phyloP scores from a whole-genome alignment of 92 coral and sea anemone species.

The Actinostola sp. region DNA sequence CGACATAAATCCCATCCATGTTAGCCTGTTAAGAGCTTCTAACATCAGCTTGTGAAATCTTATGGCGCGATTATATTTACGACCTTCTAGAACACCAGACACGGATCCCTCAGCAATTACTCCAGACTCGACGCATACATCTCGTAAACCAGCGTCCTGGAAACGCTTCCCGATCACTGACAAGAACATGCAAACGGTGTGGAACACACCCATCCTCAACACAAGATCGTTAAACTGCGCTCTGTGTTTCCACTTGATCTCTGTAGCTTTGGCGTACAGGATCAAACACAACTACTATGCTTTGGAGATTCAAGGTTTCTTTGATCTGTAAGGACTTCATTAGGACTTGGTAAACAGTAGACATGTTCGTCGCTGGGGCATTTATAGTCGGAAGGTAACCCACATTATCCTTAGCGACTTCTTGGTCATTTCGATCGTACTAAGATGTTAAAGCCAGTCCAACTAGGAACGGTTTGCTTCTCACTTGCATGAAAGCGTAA shows the following conservation, averaged over 20 bases:
- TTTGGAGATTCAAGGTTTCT: constrained; percentile 33
- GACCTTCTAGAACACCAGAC: constrained; percentile 58
- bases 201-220: constrained; percentile 60
- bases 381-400: constrained; percentile 64
- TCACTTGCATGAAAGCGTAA: constrained; percentile 33
- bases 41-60: constrained; percentile 55
- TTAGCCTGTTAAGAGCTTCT: constrained; percentile 45
- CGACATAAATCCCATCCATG: constrained; percentile 32
- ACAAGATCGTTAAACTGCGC: constrained; percentile 44
- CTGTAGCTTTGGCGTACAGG: constrained; percentile 68
- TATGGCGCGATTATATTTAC: constrained; percentile 56
- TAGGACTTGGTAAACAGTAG: constrained; percentile 59
- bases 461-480: constrained; percentile 36
- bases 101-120: constrained; percentile 68
- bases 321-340: constrained; percentile 36
- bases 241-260: constrained; percentile 62
- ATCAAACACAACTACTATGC: constrained; percentile 62
- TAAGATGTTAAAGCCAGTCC: constrained; percentile 69
- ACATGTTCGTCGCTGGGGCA: constrained; percentile 70
- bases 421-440: constrained; percentile 32
- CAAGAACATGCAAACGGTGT: constrained; percentile 46
- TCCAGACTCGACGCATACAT: constrained; percentile 61
- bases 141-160: constrained; percentile 69
- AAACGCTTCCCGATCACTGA: constrained; percentile 52
- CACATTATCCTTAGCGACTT: constrained; percentile 42